Percentiles rank a stretch among this genome's conserved stretches.
These are phyloP conservation scores for Rhipidura dahli DNA, from an alignment of 2,113 vertebrate genomes.

Conservation along the genomic window DNA sequence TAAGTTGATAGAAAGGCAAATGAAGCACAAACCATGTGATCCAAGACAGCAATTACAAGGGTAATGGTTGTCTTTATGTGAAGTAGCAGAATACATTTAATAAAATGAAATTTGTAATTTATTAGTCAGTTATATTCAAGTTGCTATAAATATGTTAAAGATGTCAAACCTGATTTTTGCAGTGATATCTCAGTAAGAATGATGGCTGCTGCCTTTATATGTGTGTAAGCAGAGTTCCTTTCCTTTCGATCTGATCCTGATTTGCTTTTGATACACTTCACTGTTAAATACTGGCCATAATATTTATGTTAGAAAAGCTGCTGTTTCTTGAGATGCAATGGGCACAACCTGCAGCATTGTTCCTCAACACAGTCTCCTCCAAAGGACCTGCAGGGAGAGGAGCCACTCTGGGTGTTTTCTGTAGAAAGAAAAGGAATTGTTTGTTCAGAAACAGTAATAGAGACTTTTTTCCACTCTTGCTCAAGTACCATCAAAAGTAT, in stretches of 20 bases:
- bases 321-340: not conserved
- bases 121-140: not conserved
- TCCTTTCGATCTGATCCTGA: not conserved
- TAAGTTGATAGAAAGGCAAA: not conserved
- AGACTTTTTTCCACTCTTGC: not conserved
- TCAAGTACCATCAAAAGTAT: not conserved
- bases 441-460: not conserved
- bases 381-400: not conserved
- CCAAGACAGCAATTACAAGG: not conserved
- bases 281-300: not conserved
- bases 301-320: not conserved
- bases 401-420: not conserved
- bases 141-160: not conserved
- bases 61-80: not conserved
- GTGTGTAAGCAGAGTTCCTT: not conserved
- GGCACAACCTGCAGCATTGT: accelerated
- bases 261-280: not conserved
- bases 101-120: not conserved
- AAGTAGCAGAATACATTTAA: not conserved
- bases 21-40: not conserved
- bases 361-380: not conserved
- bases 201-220: not conserved
- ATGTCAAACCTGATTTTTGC: not conserved
- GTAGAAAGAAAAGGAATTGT: not conserved
- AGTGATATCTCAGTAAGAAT: not conserved